Base-by-base conservation (phyloP, 2,113 vertebrate genomes). In the Oncorhynchus kisutch region DNA sequence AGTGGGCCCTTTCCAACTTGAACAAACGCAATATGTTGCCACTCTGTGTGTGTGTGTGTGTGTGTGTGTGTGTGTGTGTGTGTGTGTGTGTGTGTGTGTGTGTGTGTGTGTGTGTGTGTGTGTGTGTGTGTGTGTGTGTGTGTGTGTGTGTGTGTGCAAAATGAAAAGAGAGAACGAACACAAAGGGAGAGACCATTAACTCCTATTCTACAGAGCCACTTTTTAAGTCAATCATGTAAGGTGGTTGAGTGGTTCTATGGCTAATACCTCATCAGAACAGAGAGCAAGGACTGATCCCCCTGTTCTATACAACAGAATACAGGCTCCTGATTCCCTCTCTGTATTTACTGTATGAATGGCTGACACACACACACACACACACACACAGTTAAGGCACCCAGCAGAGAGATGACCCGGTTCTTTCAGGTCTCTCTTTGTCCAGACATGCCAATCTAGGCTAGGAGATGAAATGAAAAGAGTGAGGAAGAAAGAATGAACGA, bases 361-460 rank as follows among this genome's bases (percentile, higher is more conserved):
- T 22, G 5, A 34, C 31, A 34, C 16, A 34, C 67, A 68, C 18
- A 9, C 8, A 34, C 67, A 51, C 20, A 39, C 18, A 5, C 39
- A 2, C 8, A n/a, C 18, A 4, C 39, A 5, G 31, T 20, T 18
- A 14, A 20, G 14, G 51, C 16, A 57, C 1, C 4, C 54, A 20
- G 39, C 39, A 11, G 39, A 45, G 39, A 45, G 9, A 45, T 11
- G 39, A 45, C 39, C 2, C 9, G 39, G 9, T 45, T 45, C 9
- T 45, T 45, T 45, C 8, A 45, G 8, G 39, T 45, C 4, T 18
- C 54, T 18, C 54, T 18, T 20, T 67, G 65, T 67, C 65, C 3
- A 6, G 27, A 69, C 9, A 14, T 51, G 13, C n/a, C n/a, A 22
- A 78, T 73, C 27, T 69, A 31, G 66, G 66, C 73, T 69, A 73